These are phyloP conservation scores for Leucosticte australis DNA, from an alignment of 2,113 vertebrate species.

Conservation along the genomic window DNA sequence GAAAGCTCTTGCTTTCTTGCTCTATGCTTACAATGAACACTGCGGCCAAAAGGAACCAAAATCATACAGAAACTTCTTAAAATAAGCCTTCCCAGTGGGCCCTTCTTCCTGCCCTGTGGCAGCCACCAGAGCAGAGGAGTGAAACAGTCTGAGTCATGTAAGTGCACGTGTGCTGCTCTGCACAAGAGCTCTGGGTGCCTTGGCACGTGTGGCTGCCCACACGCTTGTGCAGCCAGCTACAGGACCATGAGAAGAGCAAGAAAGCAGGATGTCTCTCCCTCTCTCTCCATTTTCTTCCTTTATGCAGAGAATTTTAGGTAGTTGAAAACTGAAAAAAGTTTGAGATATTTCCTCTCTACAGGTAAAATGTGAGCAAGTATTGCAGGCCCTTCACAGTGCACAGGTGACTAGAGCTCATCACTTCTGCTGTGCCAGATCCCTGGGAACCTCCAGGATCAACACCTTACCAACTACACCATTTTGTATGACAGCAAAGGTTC, in stretches of 20 bases:
- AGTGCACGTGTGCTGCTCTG: not conserved
- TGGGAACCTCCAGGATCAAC: not conserved
- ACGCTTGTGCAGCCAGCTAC: not conserved
- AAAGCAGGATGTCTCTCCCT: not conserved
- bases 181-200: not conserved
- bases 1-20: not conserved
- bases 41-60: slow-evolving; percentile 13
- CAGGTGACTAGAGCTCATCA: not conserved
- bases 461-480: not conserved
- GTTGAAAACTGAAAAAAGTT: not conserved
- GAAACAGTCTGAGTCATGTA: not conserved
- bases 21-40: not conserved
- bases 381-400: not conserved
- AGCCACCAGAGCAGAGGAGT: not conserved
- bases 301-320: not conserved
- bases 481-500: not conserved
- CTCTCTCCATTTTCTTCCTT: not conserved
- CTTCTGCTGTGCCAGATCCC: not conserved
- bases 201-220: not conserved
- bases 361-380: not conserved
- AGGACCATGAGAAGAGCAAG: not conserved
- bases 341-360: not conserved
- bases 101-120: slow-evolving; percentile 24
- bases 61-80: slow-evolving; percentile 26
- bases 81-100: slow-evolving; percentile 16